Evolutionary conservation across 2,888 invertebrate genomes (phyloP).

Genomic region (Athalia cordata): DNA sequence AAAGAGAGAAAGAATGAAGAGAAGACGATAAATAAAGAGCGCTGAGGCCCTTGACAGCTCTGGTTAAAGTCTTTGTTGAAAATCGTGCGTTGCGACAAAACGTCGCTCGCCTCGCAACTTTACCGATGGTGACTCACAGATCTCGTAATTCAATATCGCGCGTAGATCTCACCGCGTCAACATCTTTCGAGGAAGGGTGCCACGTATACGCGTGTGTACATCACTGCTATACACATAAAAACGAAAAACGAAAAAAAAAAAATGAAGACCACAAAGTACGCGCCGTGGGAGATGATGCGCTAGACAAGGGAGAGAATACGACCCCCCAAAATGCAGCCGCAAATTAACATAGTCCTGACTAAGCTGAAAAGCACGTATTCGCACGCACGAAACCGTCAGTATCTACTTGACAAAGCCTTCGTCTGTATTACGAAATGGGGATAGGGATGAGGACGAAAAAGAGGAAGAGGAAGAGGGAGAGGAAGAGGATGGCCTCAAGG

Average conservation of each 20-base stretch:
- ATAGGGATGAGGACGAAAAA: background rate
- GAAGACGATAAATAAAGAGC: slow-evolving; percentile 7
- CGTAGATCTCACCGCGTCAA: slow-evolving; percentile 22
- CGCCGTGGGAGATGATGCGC: background rate
- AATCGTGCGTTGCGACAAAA: slow-evolving; percentile 1
- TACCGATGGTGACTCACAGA: slow-evolving; percentile 22
- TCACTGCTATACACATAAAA: background rate
- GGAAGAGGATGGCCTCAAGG: slow-evolving; percentile 12
- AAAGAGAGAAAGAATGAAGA: background rate
- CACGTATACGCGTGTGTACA: background rate
- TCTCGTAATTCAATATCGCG: slow-evolving; percentile 45
- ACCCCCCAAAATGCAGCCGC: slow-evolving; percentile 24
- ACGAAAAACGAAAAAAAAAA: background rate
- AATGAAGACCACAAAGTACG: background rate
- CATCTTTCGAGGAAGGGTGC: slow-evolving; percentile 30
- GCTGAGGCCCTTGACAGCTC: background rate
- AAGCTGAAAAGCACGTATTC: slow-evolving; percentile 53
- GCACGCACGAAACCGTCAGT: slow-evolving; percentile 23
- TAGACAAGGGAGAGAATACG: too few relatives aligned
- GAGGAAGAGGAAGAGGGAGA: slow-evolving; percentile 1
- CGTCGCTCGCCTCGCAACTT: background rate
- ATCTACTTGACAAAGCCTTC: slow-evolving; percentile 16
- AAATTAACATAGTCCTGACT: slow-evolving; percentile 57
- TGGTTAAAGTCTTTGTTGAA: slow-evolving; percentile 18
- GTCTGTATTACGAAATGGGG: background rate